Evolutionary conservation across 2,797 vertebrate species (phyloP), one percentile per base, ranked within the genome.

Genomic region (Tenualosa thibaudeaui): DNA sequence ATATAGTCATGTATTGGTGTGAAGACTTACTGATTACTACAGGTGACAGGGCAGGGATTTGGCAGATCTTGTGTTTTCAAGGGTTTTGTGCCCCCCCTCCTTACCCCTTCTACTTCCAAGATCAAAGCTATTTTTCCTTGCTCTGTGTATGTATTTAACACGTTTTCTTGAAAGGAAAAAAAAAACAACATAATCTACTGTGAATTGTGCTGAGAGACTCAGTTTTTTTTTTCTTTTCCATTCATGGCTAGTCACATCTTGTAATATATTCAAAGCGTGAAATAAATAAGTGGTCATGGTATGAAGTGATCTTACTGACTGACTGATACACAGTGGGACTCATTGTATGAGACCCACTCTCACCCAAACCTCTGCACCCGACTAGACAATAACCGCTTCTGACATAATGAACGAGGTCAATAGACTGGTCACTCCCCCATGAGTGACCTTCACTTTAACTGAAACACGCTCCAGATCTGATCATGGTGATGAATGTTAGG

Each of bases 161-260:
- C 91, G 85, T 90, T 85, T 88, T 78, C 71, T 46, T 37, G 19
- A 78, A 46, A 78, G 40, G 19, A 46, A 22, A 89, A 92, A 89
- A 92, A 93, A 89, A 82, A 87, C 86, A 91, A 91, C 89, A 93
- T 92, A 93, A 91, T 93, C 92, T 92, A 93, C 92, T 94, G 94
- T 95, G 93, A 95, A 94, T 92, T 91, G 93, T 96, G 91, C 93
- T 91, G 90, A 91, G 89, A 82, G 71, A 83, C 92, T 93, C 17
- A 78, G 46, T 78, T 78, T 92, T 88, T 85, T 87, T 91, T 93
- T 92, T 88, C 85, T 87, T 91, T 93, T 89, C 89, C 37, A 8
- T 75, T 75, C 88, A 92, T 91, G 86, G 88, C 91, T 89, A 88
- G 88, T 87, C 84, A 83, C 81, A 68, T 78, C 75, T 46, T 78